Evolutionary conservation across 2,797 vertebrate genomes (phyloP).

Genomic region (Oreortyx pictus): DNA sequence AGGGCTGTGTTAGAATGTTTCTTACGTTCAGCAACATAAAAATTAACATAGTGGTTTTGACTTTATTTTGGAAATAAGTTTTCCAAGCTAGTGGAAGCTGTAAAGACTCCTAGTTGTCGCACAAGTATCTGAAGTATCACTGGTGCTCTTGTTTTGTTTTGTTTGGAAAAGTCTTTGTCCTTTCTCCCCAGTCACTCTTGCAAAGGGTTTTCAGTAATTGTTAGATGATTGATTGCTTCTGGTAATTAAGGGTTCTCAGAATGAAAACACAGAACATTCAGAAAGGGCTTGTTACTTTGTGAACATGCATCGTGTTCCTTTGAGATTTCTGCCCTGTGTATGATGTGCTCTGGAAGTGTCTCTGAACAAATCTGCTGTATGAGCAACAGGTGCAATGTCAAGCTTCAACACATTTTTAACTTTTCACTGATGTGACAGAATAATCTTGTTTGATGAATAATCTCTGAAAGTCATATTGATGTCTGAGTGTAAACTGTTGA

Average conservation of each 20-base stretch:
- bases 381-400: not conserved
- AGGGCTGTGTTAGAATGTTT: not conserved
- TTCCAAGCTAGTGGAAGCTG: not conserved
- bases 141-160: not conserved
- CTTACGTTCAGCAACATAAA: not conserved
- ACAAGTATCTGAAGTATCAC: not conserved
- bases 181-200: not conserved
- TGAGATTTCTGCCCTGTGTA: not conserved
- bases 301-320: not conserved
- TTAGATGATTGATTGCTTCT: not conserved
- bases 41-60: not conserved
- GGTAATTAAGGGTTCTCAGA: not conserved
- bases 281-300: not conserved
- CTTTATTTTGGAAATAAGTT: not conserved
- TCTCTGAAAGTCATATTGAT: constrained; percentile 59
- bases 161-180: not conserved
- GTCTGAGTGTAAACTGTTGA: constrained; percentile 24
- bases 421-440: not conserved
- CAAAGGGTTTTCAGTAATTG: not conserved
- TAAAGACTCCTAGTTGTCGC: not conserved
- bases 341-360: not conserved
- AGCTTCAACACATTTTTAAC: constrained; percentile 26
- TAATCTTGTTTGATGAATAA: constrained; percentile 10
- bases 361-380: not conserved
- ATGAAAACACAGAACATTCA: not conserved